Percentiles rank a stretch among this genome's conserved stretches.
Conservation (phyloP, 1,140 invertebrate species). For the Drosophila dunni region DNA sequence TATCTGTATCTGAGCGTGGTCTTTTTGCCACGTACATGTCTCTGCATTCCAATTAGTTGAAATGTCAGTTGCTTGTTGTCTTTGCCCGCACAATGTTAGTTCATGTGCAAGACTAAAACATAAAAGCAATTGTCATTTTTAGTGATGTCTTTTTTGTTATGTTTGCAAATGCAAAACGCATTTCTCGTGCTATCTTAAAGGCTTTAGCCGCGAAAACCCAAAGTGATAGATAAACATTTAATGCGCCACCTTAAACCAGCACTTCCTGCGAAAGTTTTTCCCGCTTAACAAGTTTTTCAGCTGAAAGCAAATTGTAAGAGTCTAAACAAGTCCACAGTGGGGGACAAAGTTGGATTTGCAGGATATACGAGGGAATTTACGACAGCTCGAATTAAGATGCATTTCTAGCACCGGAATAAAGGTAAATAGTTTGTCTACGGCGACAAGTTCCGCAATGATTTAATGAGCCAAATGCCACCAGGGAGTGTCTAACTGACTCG, state of each 20-base stretch:
- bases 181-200: neutral
- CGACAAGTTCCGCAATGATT: constrained; percentile 59
- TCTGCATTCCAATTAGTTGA: constrained; percentile 39
- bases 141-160: constrained; percentile 21
- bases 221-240: neutral
- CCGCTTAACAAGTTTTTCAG: neutral
- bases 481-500: neutral
- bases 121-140: constrained; percentile 11
- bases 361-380: neutral
- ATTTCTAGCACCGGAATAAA: constrained; percentile 19
- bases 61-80: constrained; percentile 29
- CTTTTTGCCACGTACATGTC: neutral
- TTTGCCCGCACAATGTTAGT: constrained; percentile 20
- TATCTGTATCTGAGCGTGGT: neutral
- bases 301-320: constrained; percentile 15
- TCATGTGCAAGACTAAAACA: neutral
- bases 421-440: constrained; percentile 49
- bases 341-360: constrained; percentile 2
- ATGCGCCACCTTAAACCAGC: constrained; percentile 17
- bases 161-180: constrained; percentile 8
- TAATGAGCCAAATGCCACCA: constrained; percentile 62
- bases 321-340: constrained; percentile 2
- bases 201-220: neutral
- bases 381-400: constrained; percentile 10
- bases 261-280: constrained; percentile 12